Evolutionary conservation across 2,113 vertebrate genomes (phyloP), one percentile per base, ranked within the genome.

Genomic region (Todiramphus chloris): DNA sequence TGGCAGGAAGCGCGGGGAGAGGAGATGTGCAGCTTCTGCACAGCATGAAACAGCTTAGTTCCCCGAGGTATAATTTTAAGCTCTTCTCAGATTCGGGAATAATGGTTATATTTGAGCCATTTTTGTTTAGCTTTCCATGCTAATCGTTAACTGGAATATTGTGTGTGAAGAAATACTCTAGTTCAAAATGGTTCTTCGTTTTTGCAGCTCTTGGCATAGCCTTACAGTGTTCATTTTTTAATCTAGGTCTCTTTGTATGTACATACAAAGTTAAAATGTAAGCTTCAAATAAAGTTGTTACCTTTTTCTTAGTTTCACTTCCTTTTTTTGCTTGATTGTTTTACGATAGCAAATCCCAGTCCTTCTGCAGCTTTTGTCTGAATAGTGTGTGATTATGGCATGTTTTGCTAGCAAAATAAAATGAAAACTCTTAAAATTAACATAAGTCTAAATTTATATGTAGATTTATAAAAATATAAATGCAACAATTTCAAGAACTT

Each of bases 401-500:
- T 92, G 50, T 94, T 97, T 97, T 97, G 94, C 13, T 86, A 94
- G 79, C 93, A 92, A 96, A 97, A 94, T 96, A 58, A 56, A 67
- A n/a, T 23, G 18, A 89, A 33, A 7, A 51, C 50, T 6, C 44
- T 6, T 41, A 35, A 68, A 60, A 55, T 25, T 51, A 56, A 13
- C 6, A 48, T 24, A 3, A 69, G 13, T 83, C 37, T 53, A 19
- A 86, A 53, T 53, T 62, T 69, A 16, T 31, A 30, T 33, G 4
- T 44, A 56, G 13, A 28, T 81, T 74, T 35, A 51, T 67, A 18
- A 50, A 76, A 82, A 69, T 44, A 64, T 19, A 62, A 79, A 67
- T 33, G 3, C 28, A 53, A 56, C 13, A 94, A 95, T 93, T 64
- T 95, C 78, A 96, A 62, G 50, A 46, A 84, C 94, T 90, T 88